Evolutionary conservation across 2,888 invertebrate genomes (phyloP).

Genomic region (Dynastes hyllus): DNA sequence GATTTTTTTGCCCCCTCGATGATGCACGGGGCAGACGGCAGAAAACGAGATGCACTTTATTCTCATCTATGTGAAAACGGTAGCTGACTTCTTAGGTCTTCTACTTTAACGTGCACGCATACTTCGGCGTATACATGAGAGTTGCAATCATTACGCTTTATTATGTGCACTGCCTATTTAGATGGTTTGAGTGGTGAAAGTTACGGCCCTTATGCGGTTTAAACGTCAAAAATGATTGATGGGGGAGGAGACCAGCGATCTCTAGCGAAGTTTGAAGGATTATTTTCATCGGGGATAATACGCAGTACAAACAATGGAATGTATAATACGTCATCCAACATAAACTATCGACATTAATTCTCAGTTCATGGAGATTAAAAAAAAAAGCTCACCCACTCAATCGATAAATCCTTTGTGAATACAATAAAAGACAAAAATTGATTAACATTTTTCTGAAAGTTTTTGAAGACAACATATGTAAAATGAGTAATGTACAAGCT

Average conservation of each 20-base stretch:
- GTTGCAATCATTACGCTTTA: conserved; percentile 30
- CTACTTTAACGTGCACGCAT: background rate
- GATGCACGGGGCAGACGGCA: conserved; percentile 21
- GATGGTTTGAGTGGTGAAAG: conserved; percentile 22
- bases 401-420: too few species aligned
- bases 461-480: too few species aligned
- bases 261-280: background rate
- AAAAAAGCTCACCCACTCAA: too few species aligned
- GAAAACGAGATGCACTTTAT: conserved; percentile 8
- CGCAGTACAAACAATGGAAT: background rate
- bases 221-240: conserved; percentile 28
- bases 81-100: conserved; percentile 14
- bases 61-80: conserved; percentile 27
- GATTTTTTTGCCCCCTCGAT: conserved; percentile 40
- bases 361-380: background rate
- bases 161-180: conserved; percentile 23
- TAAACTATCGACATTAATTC: background rate
- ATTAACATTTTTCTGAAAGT: too few species aligned
- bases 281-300: conserved; percentile 3
- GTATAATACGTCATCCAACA: background rate
- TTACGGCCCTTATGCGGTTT: conserved; percentile 10
- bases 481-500: too few species aligned
- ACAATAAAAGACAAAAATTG: too few species aligned
- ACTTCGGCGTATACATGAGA: background rate
- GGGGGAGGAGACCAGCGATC: background rate